Evolutionary conservation across 2,113 vertebrate species (phyloP), one percentile per base, ranked within the genome.

Genomic region (Microtus pennsylvanicus): DNA sequence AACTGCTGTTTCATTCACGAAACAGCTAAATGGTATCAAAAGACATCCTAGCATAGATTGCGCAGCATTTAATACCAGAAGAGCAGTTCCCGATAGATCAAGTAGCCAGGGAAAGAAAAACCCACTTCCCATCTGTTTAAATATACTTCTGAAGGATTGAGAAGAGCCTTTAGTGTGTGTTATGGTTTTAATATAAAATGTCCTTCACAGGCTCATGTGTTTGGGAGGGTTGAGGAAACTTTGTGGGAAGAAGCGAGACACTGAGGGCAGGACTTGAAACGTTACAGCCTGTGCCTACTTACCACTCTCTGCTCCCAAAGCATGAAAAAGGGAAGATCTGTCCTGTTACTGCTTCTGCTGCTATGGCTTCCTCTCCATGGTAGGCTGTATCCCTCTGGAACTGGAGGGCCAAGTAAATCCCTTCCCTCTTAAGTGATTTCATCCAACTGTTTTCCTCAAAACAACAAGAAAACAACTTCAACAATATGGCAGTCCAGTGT

Each of bases 1-100:
- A 92, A 7, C 21, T 70, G 55, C 58, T 55, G 9, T 52, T 81
- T 76, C 67, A 45, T 93, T 87, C 87, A 87, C 61, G 58, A 93
- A 93, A 42, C n/a, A 76, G 63, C 38, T 96, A 70, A 22, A 63
- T 33, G 1, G 77, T 5, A 75, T 58, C n/a, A 69, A 21, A 5
- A 93, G 3, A 67, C 19, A 42, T 63, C n/a, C 21, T 11, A 45
- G 78, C 21, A 10, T 35, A 58, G 70, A 61, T 5, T 8, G 16
- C 10, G 6, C 11, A 61, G 52, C 22, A 26, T 22, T 85, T 12
- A 28, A 50, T 21, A 58, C 10, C 55, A 50, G 19, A 47, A 10
- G 26, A 47, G 12, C 13, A 88, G 12, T 65, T 13, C 65, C 6
- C 8, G 3, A 26, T 19, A 30, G 52, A 55, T 65, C 47, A 63